Percentiles rank a stretch among this genome's conserved stretches.
Evolutionary conservation across 1,140 invertebrate genomes (phyloP).

Genomic region (Microplitis demolitor): DNA sequence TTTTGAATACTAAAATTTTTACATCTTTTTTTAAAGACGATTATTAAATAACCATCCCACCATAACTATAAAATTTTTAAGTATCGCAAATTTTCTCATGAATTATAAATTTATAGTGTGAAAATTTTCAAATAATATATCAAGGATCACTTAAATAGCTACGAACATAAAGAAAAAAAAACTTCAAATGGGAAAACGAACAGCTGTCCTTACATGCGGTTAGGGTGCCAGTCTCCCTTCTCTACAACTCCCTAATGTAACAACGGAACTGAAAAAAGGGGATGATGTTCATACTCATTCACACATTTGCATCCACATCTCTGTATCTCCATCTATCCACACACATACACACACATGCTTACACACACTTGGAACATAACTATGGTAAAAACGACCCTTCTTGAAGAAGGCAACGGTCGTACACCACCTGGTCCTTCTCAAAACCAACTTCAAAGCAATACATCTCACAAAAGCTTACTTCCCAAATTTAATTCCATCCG

Average conservation of each 20-base stretch:
- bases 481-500: constrained; percentile 17
- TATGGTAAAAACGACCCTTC: background rate
- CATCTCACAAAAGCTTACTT: background rate
- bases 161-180: background rate
- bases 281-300: constrained; percentile 6
- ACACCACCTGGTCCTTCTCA: constrained; percentile 54
- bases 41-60: no score
- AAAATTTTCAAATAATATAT: background rate
- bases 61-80: no score
- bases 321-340: background rate
- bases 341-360: background rate
- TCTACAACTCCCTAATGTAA: background rate
- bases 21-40: no score
- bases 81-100: no score
- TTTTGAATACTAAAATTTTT: no score
- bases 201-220: constrained; percentile 6
- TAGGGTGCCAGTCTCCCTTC: background rate
- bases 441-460: constrained; percentile 3
- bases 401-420: constrained; percentile 50
- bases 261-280: constrained; percentile 11
- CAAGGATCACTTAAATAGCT: no score
- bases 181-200: background rate
- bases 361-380: background rate
- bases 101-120: background rate
- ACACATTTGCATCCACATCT: background rate